Base-by-base conservation (phyloP, 1,140 invertebrate species). In the Ostrea edulis region DNA sequence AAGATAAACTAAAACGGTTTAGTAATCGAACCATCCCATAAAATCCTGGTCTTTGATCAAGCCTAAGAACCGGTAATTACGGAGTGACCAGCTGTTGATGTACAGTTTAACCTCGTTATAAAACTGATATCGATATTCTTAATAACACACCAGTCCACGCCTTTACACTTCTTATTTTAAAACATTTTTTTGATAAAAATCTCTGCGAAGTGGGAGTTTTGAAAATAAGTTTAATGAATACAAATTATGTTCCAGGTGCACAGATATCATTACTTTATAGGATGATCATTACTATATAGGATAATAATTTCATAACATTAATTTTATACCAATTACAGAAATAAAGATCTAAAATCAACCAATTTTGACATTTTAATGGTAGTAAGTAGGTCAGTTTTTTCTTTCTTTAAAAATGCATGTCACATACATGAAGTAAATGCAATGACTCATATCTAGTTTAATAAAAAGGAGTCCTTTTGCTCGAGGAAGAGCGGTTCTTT, bases 171-270 rank as follows among this genome's bases (percentile, higher is more conserved):
- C 11, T 71, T 25, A 25, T 35, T 71, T 25, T 25, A 71, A 5
- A 35, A 29, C 22, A 25, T 29, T 71, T 29, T 71, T 29, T 22
- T 71, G 68, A 71, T 71, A 71, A 71, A 71, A 29, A 71, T 29
- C 68, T 29, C 7, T 12, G 25, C 22, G 8, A 25, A 29, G 12
- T 14, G 68, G 68, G 12, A 25, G 22, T 9, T 71, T 71, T 29
- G 22, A 71, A 71, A 35, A 71, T 71, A 71, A 22, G 22, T 71
- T 71, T 71, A 71, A 71, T 71, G 22, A n/a, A 71, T 12, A 71
- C 22, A 29, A 71, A 71, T 71, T 71, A 35, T 12, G 22, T 29
- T 71, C 68, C 68, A 71, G 68, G 68, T 71, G 68, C 29, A 35
- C 2, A 71, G 68, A 71, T 71, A 35, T 29, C 14, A 25, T 22